Evolutionary conservation across 2,888 invertebrate species (phyloP).

Genomic region (Aphodius granarius): DNA sequence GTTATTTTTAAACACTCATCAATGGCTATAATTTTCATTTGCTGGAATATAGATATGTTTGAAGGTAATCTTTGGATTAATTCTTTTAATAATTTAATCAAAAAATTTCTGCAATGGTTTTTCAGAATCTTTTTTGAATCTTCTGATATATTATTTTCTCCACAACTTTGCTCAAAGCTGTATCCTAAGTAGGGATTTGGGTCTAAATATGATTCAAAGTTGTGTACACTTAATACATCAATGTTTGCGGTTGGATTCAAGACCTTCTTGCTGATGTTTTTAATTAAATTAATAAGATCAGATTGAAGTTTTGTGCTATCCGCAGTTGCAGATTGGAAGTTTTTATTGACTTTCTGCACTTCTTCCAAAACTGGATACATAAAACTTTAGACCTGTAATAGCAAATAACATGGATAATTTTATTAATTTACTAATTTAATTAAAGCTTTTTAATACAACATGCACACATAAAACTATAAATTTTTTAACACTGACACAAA

Average conservation of each 20-base stretch:
- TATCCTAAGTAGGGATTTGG: not conserved
- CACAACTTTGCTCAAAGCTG: not conserved
- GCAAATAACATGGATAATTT: not conserved
- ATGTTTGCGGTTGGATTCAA: not conserved
- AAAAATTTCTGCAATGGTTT: conserved; percentile 1
- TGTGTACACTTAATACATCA: not conserved
- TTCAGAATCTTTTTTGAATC: not conserved
- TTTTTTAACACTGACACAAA: not conserved
- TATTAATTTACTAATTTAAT: not conserved
- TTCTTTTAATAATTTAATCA: not conserved
- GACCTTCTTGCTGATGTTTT: not conserved
- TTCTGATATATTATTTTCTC: not conserved
- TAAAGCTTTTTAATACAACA: not conserved
- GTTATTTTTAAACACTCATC: not conserved
- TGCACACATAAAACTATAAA: not conserved
- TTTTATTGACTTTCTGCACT: not conserved
- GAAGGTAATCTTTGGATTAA: not conserved
- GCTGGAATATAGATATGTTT: not conserved
- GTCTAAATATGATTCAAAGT: not conserved
- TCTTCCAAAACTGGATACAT: not conserved
- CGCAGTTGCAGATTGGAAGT: not conserved
- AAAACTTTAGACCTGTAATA: not conserved
- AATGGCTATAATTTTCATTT: not conserved
- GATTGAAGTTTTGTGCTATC: not conserved
- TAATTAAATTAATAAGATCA: not conserved